Evolutionary conservation across 2,888 invertebrate genomes (phyloP).

Genomic region (Scaptodrosophila latifasciaeformis): DNA sequence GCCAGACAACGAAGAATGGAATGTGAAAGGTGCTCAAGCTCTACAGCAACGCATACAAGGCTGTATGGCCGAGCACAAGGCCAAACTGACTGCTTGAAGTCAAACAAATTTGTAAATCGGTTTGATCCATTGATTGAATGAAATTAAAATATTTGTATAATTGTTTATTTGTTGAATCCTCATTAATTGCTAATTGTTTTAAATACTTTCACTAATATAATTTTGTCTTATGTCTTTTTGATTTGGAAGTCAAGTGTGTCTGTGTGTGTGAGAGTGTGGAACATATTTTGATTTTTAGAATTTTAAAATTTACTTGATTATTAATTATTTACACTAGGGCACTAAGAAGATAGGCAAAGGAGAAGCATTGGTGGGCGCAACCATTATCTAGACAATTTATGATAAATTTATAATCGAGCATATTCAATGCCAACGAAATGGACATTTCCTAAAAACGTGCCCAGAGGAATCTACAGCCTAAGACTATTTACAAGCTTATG

Average conservation of each 20-base stretch:
- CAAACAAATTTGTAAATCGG: too few relatives aligned
- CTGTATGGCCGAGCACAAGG: slow-evolving; percentile 57
- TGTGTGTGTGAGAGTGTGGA: slow-evolving; percentile 5
- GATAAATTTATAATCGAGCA: too few relatives aligned
- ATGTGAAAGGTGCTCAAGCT: slow-evolving; percentile 65
- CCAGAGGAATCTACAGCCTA: background rate
- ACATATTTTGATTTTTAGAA: background rate
- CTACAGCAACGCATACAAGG: slow-evolving; percentile 54
- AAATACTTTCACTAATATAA: slow-evolving; percentile 28
- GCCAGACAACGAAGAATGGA: slow-evolving; percentile 69
- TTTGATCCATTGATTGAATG: too few relatives aligned
- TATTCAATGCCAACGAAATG: too few relatives aligned
- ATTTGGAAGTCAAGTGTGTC: slow-evolving; percentile 53
- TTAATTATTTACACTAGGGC: background rate
- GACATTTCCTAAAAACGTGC: too few relatives aligned
- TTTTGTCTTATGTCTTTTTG: slow-evolving; percentile 45
- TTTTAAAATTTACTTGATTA: too few relatives aligned
- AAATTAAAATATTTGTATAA: background rate
- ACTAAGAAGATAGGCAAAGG: too few relatives aligned
- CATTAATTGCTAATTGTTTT: background rate
- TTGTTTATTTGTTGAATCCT: background rate
- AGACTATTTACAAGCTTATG: slow-evolving; percentile 32
- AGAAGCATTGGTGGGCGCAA: too few relatives aligned
- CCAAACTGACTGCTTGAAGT: slow-evolving; percentile 25
- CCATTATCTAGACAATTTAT: too few relatives aligned